Evolutionary conservation across 2,888 invertebrate genomes (phyloP).

Genomic region (Dryocosmus kuriphilus): DNA sequence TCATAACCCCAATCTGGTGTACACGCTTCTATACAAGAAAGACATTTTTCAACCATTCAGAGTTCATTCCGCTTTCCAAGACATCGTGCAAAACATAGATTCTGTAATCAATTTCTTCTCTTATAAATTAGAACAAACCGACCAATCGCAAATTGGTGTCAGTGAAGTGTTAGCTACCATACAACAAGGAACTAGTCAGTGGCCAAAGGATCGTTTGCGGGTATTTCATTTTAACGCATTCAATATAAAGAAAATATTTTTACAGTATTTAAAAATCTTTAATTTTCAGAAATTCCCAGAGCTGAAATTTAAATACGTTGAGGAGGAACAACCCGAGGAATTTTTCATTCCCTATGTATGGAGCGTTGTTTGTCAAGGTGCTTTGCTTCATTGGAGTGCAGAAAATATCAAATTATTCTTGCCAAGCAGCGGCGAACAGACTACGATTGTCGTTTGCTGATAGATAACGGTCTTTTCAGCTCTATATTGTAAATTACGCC

Average conservation of each 20-base stretch:
- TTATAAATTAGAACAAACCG: slow-evolving; percentile 81
- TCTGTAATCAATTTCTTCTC: slow-evolving; percentile 90
- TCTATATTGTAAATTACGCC: not conserved
- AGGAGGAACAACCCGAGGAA: slow-evolving; percentile 98
- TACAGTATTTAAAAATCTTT: not conserved
- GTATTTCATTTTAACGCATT: slow-evolving; percentile 78
- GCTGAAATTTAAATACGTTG: slow-evolving; percentile 98
- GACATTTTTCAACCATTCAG: slow-evolving; percentile 92
- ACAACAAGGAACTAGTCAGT: slow-evolving; percentile 93
- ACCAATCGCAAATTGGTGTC: slow-evolving; percentile 85
- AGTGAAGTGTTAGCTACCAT: slow-evolving; percentile 92
- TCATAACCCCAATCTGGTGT: slow-evolving; percentile 94
- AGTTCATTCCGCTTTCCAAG: slow-evolving; percentile 93
- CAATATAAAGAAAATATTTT: not conserved
- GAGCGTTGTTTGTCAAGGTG: slow-evolving; percentile 87
- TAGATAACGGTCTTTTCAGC: slow-evolving; percentile 49
- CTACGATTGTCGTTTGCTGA: slow-evolving; percentile 76
- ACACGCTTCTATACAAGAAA: slow-evolving; percentile 95
- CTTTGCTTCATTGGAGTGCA: slow-evolving; percentile 74
- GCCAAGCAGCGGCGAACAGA: slow-evolving; percentile 70
- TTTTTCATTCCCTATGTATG: slow-evolving; percentile 99
- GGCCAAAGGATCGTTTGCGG: slow-evolving; percentile 95
- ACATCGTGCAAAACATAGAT: slow-evolving; percentile 96
- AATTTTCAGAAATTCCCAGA: slow-evolving; percentile 95
- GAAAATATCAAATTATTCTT: slow-evolving; percentile 75